Evolutionary conservation across 23 tunicate genomes (phyloP).

Genomic region (Diplosoma virens): DNA sequence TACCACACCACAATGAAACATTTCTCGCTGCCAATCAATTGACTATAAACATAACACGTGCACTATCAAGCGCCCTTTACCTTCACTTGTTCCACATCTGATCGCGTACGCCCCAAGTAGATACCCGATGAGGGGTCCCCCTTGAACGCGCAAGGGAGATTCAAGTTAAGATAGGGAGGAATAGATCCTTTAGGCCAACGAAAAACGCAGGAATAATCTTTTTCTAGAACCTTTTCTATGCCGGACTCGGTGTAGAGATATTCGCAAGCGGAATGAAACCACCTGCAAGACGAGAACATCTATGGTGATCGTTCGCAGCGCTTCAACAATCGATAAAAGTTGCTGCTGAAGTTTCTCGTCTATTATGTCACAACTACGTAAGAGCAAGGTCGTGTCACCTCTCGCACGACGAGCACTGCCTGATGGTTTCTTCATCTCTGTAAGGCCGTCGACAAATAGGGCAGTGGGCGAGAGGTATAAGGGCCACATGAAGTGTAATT

Average conservation of each 20-base stretch:
- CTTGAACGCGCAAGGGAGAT: slow-evolving; percentile 30
- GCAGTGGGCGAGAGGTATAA: slow-evolving; percentile 63
- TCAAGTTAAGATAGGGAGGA: slow-evolving; percentile 83
- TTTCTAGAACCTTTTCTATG: slow-evolving; percentile 81
- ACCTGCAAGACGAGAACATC: no score
- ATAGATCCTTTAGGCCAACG: slow-evolving; percentile 83
- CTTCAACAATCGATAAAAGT: no score
- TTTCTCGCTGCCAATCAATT: no score
- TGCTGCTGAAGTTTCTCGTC: no score
- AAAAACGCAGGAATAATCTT: slow-evolving; percentile 62
- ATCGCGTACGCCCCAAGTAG: slow-evolving; percentile 60
- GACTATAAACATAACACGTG: no score
- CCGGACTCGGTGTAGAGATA: slow-evolving; percentile 56
- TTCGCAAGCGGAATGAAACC: slow-evolving; percentile 82
- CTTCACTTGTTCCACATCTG: slow-evolving; percentile 76
- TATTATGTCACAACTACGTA: no score
- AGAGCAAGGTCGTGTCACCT: no score
- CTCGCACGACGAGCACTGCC: slow-evolving; percentile 81
- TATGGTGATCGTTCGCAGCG: no score
- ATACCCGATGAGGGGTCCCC: slow-evolving; percentile 46
- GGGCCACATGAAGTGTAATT: no score
- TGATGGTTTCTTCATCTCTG: slow-evolving; percentile 77
- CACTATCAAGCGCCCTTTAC: background rate
- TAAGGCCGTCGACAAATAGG: slow-evolving; percentile 59
- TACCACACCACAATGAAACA: no score